Percentiles rank a stretch among this genome's conserved stretches.
These are phyloP conservation scores for Aphelenchoides besseyi DNA, from an alignment of 1,140 invertebrate species.

Conservation along the genomic window DNA sequence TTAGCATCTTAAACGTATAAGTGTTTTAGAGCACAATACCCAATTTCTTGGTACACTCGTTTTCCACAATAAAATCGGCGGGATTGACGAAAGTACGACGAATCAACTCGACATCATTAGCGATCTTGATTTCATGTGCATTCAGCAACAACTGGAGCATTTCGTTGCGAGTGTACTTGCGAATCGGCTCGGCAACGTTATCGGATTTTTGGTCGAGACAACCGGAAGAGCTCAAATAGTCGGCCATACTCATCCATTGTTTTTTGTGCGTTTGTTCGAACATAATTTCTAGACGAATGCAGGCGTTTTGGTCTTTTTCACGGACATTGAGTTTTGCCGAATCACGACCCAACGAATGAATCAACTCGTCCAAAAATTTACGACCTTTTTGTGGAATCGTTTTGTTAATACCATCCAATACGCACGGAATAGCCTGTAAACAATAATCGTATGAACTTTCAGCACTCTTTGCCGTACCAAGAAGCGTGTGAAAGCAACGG, in stretches of 20 bases:
- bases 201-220: not conserved
- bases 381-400: not conserved
- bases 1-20: not conserved
- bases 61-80: not conserved
- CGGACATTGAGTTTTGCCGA: not conserved
- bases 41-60: not conserved
- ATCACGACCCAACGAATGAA: not conserved
- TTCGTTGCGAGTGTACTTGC: not conserved
- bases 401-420: not conserved
- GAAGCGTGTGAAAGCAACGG: not conserved
- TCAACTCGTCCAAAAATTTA: not conserved
- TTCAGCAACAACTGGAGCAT: not conserved
- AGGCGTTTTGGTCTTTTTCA: not conserved
- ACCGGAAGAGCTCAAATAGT: not conserved
- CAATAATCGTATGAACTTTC: not conserved
- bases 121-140: not conserved
- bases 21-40: not conserved
- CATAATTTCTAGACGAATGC: not conserved
- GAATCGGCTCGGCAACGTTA: not conserved
- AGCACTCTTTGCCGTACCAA: not conserved
- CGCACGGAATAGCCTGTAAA: conserved; percentile 15
- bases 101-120: not conserved
- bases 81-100: not conserved
- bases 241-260: not conserved
- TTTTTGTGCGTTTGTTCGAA: not conserved